A percentile compares a stretch with the other conserved stretches of the same genome.
Conservation (phyloP, 2,113 vertebrate genomes). For the Platichthys stellatus region DNA sequence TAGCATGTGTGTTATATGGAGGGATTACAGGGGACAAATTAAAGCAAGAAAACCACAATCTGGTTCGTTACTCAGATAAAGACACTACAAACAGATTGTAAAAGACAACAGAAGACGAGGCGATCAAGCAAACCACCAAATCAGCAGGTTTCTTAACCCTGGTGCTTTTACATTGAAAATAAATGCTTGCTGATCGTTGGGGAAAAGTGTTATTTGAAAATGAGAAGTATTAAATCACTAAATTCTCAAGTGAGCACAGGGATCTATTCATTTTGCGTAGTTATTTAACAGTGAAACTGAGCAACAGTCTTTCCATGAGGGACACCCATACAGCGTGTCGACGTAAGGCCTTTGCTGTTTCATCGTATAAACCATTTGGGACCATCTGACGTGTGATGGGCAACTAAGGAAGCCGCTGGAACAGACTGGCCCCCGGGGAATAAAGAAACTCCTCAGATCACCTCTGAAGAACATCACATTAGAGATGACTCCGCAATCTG, state of each 20-base stretch:
- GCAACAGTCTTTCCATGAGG: constrained; percentile 21
- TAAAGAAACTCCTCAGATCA: constrained; percentile 55
- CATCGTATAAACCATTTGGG: constrained; percentile 37
- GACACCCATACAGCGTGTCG: constrained; percentile 6
- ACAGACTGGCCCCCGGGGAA: constrained; percentile 43
- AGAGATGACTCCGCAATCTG: constrained; percentile 36
- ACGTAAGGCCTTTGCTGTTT: constrained; percentile 22
- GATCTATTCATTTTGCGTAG: neutral
- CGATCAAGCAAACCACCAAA: constrained; percentile 62
- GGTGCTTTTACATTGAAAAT: neutral
- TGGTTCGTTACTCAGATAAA: neutral
- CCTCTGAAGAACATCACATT: constrained; percentile 46
- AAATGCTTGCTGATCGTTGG: neutral
- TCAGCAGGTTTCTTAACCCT: neutral
- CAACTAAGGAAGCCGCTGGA: constrained; percentile 27
- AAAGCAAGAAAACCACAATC: constrained; percentile 15
- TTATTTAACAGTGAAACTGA: constrained; percentile 22
- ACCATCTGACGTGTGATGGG: constrained; percentile 38
- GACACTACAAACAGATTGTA: neutral
- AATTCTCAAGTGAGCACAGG: neutral
- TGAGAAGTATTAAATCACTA: constrained; percentile 12
- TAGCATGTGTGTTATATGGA: neutral
- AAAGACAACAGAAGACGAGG: constrained; percentile 22
- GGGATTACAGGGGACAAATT: constrained; percentile 32
- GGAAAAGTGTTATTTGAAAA: neutral